Conservation (phyloP, 2,888 invertebrate genomes). For the Scrobipalpa atriplicella region DNA sequence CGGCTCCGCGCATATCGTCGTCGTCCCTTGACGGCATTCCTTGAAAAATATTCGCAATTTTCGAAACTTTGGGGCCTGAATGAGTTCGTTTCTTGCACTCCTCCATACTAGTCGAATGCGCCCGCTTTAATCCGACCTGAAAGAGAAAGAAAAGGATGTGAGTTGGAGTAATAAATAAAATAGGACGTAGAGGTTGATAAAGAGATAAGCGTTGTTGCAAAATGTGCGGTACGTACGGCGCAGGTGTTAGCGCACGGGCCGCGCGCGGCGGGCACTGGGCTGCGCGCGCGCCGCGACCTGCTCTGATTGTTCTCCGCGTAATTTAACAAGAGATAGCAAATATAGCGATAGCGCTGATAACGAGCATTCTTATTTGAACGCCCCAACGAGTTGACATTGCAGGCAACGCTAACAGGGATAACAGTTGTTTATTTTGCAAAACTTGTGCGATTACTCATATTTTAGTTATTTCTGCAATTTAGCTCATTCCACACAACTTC, state of each 20-base stretch:
- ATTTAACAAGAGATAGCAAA: constrained; percentile 69
- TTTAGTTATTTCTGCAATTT: not conserved
- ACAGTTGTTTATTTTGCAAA: not conserved
- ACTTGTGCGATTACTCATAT: not conserved
- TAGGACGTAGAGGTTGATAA: constrained; percentile 57
- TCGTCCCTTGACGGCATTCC: constrained; percentile 85
- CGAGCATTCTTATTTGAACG: constrained; percentile 51
- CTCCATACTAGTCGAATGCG: constrained; percentile 84
- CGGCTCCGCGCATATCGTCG: constrained; percentile 77
- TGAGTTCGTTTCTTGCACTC: constrained; percentile 85
- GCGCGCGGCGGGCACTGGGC: constrained; percentile 49
- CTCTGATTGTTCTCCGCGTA: constrained; percentile 70
- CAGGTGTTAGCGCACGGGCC: constrained; percentile 61
- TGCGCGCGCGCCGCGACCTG: constrained; percentile 57
- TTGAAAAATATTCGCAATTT: constrained; percentile 96
- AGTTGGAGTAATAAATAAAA: constrained; percentile 44
- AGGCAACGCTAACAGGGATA: not conserved
- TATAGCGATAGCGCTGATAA: constrained; percentile 78
- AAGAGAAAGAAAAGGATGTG: constrained; percentile 53
- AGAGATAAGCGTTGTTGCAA: constrained; percentile 59
- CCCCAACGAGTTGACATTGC: constrained; percentile 38
- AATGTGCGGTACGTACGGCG: constrained; percentile 50
- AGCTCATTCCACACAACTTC: not conserved
- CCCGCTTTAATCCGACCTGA: constrained; percentile 79
- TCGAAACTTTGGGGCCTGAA: constrained; percentile 92